Conservation (phyloP, 1,140 invertebrate species). For the Lasaia peninsularis region DNA sequence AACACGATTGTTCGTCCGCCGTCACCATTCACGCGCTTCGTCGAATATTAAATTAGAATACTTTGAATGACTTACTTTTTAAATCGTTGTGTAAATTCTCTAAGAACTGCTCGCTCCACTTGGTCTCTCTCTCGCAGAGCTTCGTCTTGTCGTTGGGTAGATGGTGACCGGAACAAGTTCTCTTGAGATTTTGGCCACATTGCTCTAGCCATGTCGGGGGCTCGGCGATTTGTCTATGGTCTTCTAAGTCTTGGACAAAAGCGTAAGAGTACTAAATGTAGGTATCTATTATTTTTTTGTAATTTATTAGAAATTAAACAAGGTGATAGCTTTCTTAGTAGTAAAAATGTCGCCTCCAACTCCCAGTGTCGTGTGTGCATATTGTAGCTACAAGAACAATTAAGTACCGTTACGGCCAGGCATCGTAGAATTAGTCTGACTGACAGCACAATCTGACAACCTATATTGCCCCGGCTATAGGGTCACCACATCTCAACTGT, state of each 20-base stretch:
- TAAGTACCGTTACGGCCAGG: too few species aligned
- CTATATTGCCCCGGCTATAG: too few species aligned
- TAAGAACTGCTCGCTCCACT: conserved; percentile 80
- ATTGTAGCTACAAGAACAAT: too few species aligned
- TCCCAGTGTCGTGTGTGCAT: too few species aligned
- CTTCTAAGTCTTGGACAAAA: conserved; percentile 34
- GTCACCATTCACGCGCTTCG: too few species aligned
- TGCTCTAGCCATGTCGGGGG: conserved; percentile 50
- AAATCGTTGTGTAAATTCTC: conserved; percentile 79
- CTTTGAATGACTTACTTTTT: conserved; percentile 62
- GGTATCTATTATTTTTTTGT: background rate
- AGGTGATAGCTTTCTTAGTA: background rate
- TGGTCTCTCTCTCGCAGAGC: conserved; percentile 79
- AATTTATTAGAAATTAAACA: too few species aligned
- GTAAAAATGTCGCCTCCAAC: too few species aligned
- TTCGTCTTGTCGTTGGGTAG: conserved; percentile 54
- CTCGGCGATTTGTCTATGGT: conserved; percentile 40
- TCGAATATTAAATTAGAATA: too few species aligned
- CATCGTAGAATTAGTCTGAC: too few species aligned
- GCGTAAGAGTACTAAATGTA: background rate
- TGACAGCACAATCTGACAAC: too few species aligned
- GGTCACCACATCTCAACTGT: too few species aligned
- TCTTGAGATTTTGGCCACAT: conserved; percentile 45
- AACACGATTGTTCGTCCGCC: too few species aligned
- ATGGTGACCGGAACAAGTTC: conserved; percentile 66